phyloP scores from a whole-genome alignment of 2,888 invertebrate species.

The Folsomia manolachei region DNA sequence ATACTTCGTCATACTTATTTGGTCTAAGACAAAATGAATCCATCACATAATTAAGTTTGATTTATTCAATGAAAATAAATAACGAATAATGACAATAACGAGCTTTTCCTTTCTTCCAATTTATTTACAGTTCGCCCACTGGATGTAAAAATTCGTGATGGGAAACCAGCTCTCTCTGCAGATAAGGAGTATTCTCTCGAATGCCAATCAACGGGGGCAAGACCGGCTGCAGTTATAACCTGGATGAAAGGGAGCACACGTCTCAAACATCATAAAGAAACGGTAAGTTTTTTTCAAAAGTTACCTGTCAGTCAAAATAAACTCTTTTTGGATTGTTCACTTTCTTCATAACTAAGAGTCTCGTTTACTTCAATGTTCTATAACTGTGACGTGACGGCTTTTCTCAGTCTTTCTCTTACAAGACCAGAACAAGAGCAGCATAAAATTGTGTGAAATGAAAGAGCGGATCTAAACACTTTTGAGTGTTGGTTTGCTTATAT shows the following conservation, averaged over 20 bases:
- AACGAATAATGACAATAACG: not conserved
- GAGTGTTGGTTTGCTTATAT: too few relatives aligned
- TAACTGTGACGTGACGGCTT: too few relatives aligned
- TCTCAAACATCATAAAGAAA: constrained; percentile 66
- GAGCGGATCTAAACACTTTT: not conserved
- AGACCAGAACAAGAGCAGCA: too few relatives aligned
- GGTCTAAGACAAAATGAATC: not conserved
- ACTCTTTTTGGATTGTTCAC: not conserved
- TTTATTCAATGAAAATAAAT: not conserved
- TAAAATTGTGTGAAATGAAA: not conserved
- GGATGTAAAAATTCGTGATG: constrained; percentile 66
- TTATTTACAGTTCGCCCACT: constrained; percentile 65
- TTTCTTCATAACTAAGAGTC: not conserved
- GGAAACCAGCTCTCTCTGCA: constrained; percentile 69
- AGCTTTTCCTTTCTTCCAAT: not conserved
- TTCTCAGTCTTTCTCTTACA: too few relatives aligned
- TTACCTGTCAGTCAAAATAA: constrained; percentile 17
- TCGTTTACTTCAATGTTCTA: too few relatives aligned
- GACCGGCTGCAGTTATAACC: constrained; percentile 71
- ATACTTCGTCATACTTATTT: too few relatives aligned
- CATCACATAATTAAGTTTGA: not conserved
- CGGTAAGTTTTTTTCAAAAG: constrained; percentile 59
- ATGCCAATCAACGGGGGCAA: constrained; percentile 71
- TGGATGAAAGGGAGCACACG: constrained; percentile 74
- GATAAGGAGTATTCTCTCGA: constrained; percentile 68